A percentile compares a stretch with the other conserved stretches of the same genome.
These are phyloP conservation scores for Cyphomyrus discorhynchus DNA, from an alignment of 2,113 vertebrate genomes.

Conservation along the genomic window DNA sequence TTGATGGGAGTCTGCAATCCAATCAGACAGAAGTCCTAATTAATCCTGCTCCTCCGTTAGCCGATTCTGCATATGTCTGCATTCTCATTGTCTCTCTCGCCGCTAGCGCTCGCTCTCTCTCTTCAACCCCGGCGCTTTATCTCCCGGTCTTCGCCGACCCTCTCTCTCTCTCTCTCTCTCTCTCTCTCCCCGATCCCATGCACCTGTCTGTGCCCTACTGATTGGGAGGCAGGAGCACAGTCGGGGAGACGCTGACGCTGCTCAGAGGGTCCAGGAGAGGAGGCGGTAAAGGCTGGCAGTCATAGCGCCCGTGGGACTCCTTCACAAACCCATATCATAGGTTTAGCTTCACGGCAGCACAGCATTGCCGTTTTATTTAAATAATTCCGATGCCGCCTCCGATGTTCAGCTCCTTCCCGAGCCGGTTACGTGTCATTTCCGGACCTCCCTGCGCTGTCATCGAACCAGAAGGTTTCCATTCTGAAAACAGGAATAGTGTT, in stretches of 20 bases:
- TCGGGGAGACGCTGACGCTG: background rate
- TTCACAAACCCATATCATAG: background rate
- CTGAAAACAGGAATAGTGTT: background rate
- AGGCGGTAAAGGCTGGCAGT: background rate
- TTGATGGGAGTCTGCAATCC: constrained; percentile 30
- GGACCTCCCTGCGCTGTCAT: background rate
- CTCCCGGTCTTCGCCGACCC: background rate
- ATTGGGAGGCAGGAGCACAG: background rate
- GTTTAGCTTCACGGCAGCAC: background rate
- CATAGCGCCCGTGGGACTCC: background rate
- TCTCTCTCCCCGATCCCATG: constrained; percentile 4
- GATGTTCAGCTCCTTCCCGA: background rate
- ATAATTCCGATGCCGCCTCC: background rate
- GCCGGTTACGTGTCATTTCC: background rate
- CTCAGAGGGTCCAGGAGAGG: background rate
- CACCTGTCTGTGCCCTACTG: constrained; percentile 34
- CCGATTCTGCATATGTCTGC: constrained; percentile 19
- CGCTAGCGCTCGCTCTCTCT: background rate
- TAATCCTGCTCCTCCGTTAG: constrained; percentile 43
- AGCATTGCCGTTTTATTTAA: background rate
- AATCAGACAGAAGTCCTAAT: constrained; percentile 39
- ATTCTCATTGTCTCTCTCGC: background rate
- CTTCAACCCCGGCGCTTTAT: background rate
- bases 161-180: background rate
- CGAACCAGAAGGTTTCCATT: background rate